These are phyloP conservation scores for Trichonephila clavipes DNA, from an alignment of 1,140 invertebrate species.

Conservation along the genomic window DNA sequence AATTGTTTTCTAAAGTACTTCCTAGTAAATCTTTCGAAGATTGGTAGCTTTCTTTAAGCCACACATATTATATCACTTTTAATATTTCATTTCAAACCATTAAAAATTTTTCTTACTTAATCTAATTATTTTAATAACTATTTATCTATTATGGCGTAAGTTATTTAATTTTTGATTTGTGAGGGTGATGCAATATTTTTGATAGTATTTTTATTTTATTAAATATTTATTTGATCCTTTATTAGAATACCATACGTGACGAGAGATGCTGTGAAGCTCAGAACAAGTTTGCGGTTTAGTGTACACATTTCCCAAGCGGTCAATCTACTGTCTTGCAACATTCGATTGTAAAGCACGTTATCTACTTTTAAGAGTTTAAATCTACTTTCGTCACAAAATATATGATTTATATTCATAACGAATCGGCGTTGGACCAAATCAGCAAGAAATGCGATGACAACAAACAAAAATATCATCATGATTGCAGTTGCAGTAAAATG, in stretches of 20 bases:
- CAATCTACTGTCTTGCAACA: not conserved
- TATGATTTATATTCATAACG: not conserved
- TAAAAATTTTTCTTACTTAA: too few relatives aligned
- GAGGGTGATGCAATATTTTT: too few relatives aligned
- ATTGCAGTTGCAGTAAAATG: not conserved
- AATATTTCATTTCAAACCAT: too few relatives aligned
- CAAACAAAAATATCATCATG: not conserved
- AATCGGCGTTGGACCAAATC: not conserved
- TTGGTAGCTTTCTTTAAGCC: too few relatives aligned
- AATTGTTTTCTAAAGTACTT: too few relatives aligned
- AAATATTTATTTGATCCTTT: not conserved
- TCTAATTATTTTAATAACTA: too few relatives aligned
- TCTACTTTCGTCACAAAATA: not conserved
- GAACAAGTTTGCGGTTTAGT: not conserved
- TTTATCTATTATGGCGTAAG: too few relatives aligned
- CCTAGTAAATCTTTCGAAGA: too few relatives aligned
- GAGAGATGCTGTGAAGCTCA: not conserved
- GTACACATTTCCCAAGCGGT: not conserved
- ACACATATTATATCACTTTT: too few relatives aligned
- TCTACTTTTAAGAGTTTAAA: not conserved
- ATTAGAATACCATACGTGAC: not conserved
- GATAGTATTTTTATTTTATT: too few relatives aligned
- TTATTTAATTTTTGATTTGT: too few relatives aligned
- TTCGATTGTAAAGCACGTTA: not conserved
- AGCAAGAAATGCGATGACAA: not conserved